phyloP scores from a whole-genome alignment of 1,140 invertebrate species.

The Hypothenemus hampei region DNA sequence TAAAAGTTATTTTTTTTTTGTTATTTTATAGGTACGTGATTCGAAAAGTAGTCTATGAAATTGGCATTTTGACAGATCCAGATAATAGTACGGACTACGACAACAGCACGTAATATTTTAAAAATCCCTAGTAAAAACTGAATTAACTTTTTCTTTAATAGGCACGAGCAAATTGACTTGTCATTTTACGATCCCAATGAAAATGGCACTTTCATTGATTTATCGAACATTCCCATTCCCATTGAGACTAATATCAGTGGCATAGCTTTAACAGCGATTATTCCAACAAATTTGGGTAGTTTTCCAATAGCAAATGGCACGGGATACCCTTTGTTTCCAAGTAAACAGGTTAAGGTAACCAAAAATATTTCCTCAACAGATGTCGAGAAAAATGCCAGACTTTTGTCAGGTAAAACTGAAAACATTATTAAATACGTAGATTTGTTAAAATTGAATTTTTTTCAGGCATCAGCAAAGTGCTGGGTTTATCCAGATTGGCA shows the following conservation, averaged over 20 bases:
- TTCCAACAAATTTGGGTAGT: constrained; percentile 47
- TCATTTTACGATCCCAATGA: constrained; percentile 51
- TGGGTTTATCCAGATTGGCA: constrained; percentile 14
- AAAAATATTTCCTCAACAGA: constrained; percentile 34
- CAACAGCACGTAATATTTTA: constrained; percentile 34
- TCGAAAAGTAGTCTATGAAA: constrained; percentile 55
- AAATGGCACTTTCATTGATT: constrained; percentile 48
- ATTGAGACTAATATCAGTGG: constrained; percentile 52
- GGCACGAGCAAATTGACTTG: constrained; percentile 52
- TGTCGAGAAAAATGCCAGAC: constrained; percentile 17
- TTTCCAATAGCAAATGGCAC: constrained; percentile 25
- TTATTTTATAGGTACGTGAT: constrained; percentile 49
- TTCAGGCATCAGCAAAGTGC: constrained; percentile 16
- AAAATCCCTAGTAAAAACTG: background rate
- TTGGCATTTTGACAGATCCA: constrained; percentile 53
- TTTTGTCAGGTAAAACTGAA: constrained; percentile 24
- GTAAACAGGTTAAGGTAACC: constrained; percentile 32
- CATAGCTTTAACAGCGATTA: constrained; percentile 49
- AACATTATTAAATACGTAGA: background rate
- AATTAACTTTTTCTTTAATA: constrained; percentile 25
- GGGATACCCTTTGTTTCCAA: constrained; percentile 13
- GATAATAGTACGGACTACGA: constrained; percentile 45
- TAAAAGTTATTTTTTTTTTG: background rate
- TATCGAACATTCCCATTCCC: constrained; percentile 50
- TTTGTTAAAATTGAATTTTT: background rate